phyloP scores from a whole-genome alignment of 1,140 invertebrate genomes.

The Calephelis virginiensis region DNA sequence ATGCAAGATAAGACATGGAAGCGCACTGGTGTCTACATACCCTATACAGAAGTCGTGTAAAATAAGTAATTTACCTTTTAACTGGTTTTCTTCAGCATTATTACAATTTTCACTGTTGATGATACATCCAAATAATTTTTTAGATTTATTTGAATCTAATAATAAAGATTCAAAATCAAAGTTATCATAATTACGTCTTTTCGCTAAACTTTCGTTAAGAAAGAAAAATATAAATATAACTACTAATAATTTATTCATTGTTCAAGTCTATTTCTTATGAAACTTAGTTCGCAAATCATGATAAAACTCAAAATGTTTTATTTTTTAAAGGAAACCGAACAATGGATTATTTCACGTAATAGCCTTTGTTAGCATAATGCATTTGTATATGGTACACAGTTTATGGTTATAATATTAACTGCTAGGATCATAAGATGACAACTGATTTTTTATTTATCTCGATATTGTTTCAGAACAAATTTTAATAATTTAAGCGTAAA shows the following conservation, averaged over 20 bases:
- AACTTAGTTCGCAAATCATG: neutral
- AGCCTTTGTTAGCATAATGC: neutral
- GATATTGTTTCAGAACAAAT: too few species aligned
- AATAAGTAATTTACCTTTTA: constrained; percentile 3
- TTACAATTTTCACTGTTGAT: neutral
- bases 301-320: neutral
- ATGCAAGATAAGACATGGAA: too few species aligned
- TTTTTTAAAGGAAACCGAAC: neutral
- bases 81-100: neutral
- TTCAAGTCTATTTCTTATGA: neutral
- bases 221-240: neutral
- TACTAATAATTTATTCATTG: neutral
- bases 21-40: too few species aligned
- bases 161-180: constrained; percentile 4
- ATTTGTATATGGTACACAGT: too few species aligned
- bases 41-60: neutral
- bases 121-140: neutral
- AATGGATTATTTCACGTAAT: neutral
- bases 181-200: constrained; percentile 14
- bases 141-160: neutral
- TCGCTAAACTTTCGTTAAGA: neutral
- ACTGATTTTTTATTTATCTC: neutral
- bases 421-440: neutral
- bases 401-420: neutral
- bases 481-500: too few species aligned